Conservation (phyloP, 2,888 invertebrate species). For the Cetonia aurata region DNA sequence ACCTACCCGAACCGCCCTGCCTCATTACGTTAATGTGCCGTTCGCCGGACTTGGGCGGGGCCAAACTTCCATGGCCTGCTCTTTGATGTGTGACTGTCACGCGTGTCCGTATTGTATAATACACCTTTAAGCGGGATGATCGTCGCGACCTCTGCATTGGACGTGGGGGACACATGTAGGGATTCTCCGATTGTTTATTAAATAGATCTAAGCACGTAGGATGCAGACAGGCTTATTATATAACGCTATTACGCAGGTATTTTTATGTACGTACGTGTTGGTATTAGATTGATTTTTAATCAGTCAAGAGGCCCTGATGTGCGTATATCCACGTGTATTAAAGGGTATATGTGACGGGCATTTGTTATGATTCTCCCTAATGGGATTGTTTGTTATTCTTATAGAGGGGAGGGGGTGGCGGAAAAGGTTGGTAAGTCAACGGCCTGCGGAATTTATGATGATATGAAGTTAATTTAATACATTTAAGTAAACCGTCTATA, state of each 20-base stretch:
- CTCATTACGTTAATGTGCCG: slow-evolving; percentile 64
- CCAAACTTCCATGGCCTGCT: slow-evolving; percentile 54
- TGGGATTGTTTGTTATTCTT: slow-evolving; percentile 28
- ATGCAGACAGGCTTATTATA: no score
- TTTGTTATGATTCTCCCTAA: slow-evolving; percentile 35
- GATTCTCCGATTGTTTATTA: slow-evolving; percentile 30
- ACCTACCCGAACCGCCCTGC: slow-evolving; percentile 62
- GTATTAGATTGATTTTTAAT: slow-evolving; percentile 29
- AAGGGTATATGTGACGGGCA: slow-evolving; percentile 2
- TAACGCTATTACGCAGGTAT: slow-evolving; percentile 13
- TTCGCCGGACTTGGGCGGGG: slow-evolving; percentile 61
- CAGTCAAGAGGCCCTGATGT: slow-evolving; percentile 10
- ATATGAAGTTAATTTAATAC: not conserved
- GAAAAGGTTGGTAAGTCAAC: slow-evolving; percentile 14
- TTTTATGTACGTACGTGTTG: slow-evolving; percentile 3
- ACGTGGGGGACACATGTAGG: slow-evolving; percentile 8
- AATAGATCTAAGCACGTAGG: not conserved
- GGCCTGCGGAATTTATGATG: slow-evolving; percentile 12
- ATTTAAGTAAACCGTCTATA: no score
- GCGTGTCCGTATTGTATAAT: slow-evolving; percentile 49
- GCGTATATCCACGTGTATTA: not conserved
- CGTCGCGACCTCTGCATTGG: slow-evolving; percentile 17
- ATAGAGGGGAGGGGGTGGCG: not conserved
- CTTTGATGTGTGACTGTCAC: slow-evolving; percentile 62
- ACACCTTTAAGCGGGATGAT: slow-evolving; percentile 43